Evolutionary conservation across 2,888 invertebrate species (phyloP).

Genomic region (Leuctra nigra): DNA sequence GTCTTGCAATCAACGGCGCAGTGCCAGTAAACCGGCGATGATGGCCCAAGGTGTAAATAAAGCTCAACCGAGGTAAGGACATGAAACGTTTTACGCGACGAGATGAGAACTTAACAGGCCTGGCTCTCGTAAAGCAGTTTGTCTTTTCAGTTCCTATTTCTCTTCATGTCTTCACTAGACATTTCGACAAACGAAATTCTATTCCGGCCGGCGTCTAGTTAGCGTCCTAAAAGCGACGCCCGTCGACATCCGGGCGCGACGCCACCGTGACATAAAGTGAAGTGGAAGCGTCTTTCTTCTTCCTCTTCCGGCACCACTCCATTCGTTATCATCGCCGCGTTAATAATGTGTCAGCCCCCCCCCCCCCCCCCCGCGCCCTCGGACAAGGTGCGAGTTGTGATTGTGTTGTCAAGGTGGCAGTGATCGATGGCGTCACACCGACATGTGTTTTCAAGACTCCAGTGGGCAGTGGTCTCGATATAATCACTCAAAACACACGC

Average conservation of each 20-base stretch:
- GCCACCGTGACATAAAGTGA: background rate
- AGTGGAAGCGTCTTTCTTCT: background rate
- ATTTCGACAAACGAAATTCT: constrained; percentile 3
- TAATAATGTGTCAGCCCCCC: constrained; percentile 12
- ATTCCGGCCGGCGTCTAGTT: background rate
- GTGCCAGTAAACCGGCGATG: too few species aligned
- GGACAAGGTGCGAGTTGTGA: constrained; percentile 17
- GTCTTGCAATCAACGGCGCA: too few species aligned
- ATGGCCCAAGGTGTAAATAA: too few species aligned
- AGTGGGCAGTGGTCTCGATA: background rate
- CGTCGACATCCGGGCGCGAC: background rate
- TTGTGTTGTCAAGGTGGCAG: constrained; percentile 14
- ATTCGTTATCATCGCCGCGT: constrained; percentile 11
- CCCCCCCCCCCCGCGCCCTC: background rate
- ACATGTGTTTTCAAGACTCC: constrained; percentile 5
- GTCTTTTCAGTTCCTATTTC: background rate
- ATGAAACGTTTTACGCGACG: too few species aligned
- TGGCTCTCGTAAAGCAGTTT: background rate
- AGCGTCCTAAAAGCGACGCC: constrained; percentile 3
- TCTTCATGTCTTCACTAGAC: background rate
- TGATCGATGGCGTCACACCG: constrained; percentile 10
- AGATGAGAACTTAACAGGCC: too few species aligned
- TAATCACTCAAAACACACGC: background rate
- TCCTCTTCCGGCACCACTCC: background rate
- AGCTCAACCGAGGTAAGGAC: too few species aligned